These are phyloP conservation scores for Amphiprion percula DNA, from an alignment of 2,113 vertebrate genomes.

Conservation along the genomic window DNA sequence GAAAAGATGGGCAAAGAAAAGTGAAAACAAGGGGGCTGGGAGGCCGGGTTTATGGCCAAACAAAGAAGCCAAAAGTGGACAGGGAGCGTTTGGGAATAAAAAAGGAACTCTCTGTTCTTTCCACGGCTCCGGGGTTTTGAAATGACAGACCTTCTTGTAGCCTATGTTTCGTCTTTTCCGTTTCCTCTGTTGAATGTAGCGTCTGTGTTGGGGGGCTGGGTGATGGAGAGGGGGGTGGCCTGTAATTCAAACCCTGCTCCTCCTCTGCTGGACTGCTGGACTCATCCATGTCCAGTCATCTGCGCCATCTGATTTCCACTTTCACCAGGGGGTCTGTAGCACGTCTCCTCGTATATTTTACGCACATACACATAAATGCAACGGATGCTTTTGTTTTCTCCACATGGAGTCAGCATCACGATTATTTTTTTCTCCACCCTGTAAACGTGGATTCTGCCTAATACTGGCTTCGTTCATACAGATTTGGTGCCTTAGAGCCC, in stretches of 20 bases:
- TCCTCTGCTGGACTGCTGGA: constrained; percentile 52
- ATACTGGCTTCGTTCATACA: background rate
- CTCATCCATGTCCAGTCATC: constrained; percentile 9
- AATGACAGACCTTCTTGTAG: constrained; percentile 72
- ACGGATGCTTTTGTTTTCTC: background rate
- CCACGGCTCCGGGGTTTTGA: constrained; percentile 76
- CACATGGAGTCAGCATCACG: background rate
- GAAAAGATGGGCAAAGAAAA: constrained; percentile 36
- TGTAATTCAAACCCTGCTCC: constrained; percentile 73
- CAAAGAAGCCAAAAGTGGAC: constrained; percentile 1
- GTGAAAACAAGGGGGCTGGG: background rate
- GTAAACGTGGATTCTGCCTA: background rate
- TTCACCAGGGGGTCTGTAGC: background rate
- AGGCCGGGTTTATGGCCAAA: background rate
- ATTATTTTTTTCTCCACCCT: constrained; percentile 1
- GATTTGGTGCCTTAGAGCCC: background rate
- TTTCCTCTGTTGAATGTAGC: constrained; percentile 78
- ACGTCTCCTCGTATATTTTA: background rate
- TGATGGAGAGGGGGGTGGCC: constrained; percentile 56
- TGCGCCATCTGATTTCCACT: background rate
- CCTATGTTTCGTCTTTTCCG: constrained; percentile 83
- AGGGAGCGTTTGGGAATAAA: background rate
- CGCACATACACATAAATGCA: background rate
- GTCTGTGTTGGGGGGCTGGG: constrained; percentile 63
- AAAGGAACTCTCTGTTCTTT: constrained; percentile 65